These are phyloP conservation scores for Lissocephala sabroskyi DNA, from an alignment of 2,888 invertebrate species.

Conservation along the genomic window DNA sequence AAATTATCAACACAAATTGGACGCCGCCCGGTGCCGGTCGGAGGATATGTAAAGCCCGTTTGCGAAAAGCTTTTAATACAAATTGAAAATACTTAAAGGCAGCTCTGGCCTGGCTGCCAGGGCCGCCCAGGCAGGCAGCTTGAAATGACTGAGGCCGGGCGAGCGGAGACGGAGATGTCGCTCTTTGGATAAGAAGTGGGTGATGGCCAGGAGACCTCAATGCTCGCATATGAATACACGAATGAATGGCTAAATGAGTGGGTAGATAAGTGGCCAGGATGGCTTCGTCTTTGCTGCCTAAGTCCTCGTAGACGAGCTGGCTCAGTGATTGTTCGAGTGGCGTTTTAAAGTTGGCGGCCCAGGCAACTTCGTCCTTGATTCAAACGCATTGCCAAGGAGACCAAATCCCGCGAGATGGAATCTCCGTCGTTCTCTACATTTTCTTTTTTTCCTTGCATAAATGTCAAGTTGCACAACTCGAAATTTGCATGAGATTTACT, in stretches of 20 bases:
- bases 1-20: constrained; percentile 64
- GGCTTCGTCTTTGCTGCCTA: no score
- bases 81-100: constrained; percentile 54
- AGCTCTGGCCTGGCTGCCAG: constrained; percentile 1
- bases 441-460: constrained; percentile 45
- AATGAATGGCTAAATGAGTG: constrained; percentile 42
- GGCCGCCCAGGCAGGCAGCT: constrained; percentile 6
- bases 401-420: constrained; percentile 3
- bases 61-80: constrained; percentile 61
- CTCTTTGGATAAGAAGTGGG: constrained; percentile 43
- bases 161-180: constrained; percentile 3
- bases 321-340: not conserved
- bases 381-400: constrained; percentile 24
- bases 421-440: no score
- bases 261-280: constrained; percentile 13
- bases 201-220: constrained; percentile 2
- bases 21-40: constrained; percentile 25
- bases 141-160: no score
- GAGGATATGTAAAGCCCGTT: constrained; percentile 51
- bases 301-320: constrained; percentile 1
- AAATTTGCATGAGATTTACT: constrained; percentile 47
- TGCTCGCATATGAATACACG: constrained; percentile 24
- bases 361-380: constrained; percentile 23
- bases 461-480: constrained; percentile 44
- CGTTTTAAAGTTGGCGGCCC: not conserved